Conservation (phyloP, 2,113 vertebrate species). For the Eudyptes chrysolophus region DNA sequence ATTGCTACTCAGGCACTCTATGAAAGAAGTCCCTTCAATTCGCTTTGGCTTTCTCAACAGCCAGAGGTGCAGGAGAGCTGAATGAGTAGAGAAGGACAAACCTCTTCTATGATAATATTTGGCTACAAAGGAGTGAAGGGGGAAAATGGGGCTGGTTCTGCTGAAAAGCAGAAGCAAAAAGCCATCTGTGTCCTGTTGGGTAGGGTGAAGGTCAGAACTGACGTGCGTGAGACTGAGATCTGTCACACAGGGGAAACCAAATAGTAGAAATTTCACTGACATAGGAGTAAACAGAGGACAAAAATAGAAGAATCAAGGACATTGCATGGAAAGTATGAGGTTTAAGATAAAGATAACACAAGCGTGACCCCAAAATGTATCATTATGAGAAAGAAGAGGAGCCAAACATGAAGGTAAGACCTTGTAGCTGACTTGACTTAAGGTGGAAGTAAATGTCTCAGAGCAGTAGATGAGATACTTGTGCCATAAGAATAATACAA, state of each 20-base stretch:
- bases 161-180: background rate
- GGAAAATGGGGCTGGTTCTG: background rate
- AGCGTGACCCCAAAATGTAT: background rate
- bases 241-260: background rate
- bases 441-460: background rate
- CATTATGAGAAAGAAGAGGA: background rate
- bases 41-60: background rate
- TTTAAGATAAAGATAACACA: background rate
- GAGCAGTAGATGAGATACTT: background rate
- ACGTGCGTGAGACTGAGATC: background rate
- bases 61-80: background rate
- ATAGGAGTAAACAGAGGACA: background rate
- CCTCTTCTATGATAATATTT: background rate
- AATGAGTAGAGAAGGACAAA: background rate
- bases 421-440: background rate
- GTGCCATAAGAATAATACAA: background rate
- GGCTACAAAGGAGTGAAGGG: background rate
- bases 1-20: background rate
- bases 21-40: background rate
- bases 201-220: background rate
- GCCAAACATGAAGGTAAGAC: background rate
- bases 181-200: background rate
- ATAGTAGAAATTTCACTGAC: background rate
- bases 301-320: background rate
- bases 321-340: background rate